phyloP scores from a whole-genome alignment of 2,797 vertebrate genomes.

The Lutjanus argentimaculatus region DNA sequence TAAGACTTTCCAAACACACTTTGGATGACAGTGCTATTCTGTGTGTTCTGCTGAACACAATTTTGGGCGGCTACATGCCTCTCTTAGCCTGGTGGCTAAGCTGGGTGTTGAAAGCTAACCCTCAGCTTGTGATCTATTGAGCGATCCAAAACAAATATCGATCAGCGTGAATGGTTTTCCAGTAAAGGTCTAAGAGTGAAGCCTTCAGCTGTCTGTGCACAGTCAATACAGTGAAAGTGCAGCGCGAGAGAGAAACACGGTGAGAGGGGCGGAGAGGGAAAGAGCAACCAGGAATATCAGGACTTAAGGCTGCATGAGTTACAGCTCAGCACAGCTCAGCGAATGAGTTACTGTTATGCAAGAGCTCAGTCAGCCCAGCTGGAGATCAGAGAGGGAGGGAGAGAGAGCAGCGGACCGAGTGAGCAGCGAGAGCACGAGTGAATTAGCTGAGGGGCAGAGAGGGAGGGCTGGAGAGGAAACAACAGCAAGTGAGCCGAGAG shows the following conservation, averaged over 20 bases:
- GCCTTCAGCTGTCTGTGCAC: neutral
- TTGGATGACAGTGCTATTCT: neutral
- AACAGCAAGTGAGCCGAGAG: constrained; percentile 53
- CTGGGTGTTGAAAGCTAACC: neutral
- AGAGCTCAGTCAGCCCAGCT: constrained; percentile 81
- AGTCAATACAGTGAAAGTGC: neutral
- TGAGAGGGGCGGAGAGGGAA: constrained; percentile 41
- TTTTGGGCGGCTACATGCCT: neutral
- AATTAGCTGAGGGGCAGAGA: constrained; percentile 49
- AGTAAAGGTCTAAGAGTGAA: neutral
- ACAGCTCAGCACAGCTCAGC: constrained; percentile 78
- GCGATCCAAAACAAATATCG: constrained; percentile 7
- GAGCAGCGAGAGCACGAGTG: constrained; percentile 45
- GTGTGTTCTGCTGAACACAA: neutral
- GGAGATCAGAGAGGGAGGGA: constrained; percentile 72
- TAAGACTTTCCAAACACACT: neutral
- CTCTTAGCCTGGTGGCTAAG: neutral
- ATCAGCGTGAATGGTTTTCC: constrained; percentile 4
- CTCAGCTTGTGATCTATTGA: neutral
- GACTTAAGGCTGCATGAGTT: constrained; percentile 82
- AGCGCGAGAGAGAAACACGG: constrained; percentile 11
- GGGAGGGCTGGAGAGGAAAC: constrained; percentile 50
- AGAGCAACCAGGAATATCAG: constrained; percentile 71
- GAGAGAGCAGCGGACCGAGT: constrained; percentile 41
- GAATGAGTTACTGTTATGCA: constrained; percentile 82